Evolutionary conservation across 2,888 invertebrate genomes (phyloP).

Genomic region (Sphaerophoria taeniata): DNA sequence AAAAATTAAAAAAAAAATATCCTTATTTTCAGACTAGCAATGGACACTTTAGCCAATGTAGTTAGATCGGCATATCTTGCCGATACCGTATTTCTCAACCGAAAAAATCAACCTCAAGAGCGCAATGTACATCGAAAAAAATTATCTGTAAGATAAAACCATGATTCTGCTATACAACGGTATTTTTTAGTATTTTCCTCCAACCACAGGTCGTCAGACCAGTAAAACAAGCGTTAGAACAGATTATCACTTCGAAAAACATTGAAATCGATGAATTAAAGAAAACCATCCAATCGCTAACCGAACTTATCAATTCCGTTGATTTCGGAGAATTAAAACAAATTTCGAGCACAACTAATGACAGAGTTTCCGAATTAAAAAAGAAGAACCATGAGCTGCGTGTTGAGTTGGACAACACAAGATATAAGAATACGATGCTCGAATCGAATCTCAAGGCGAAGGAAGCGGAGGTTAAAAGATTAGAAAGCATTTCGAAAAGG

Average conservation of each 20-base stretch:
- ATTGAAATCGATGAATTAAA: constrained; percentile 79
- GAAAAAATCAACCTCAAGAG: constrained; percentile 69
- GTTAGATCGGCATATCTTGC: constrained; percentile 21
- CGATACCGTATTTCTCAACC: constrained; percentile 61
- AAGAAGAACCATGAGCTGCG: constrained; percentile 80
- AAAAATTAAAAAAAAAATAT: not conserved
- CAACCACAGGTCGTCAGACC: constrained; percentile 75
- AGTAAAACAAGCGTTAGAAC: constrained; percentile 77
- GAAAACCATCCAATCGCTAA: constrained; percentile 78
- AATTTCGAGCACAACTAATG: constrained; percentile 79
- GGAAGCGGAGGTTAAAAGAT: constrained; percentile 51
- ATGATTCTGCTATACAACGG: not conserved
- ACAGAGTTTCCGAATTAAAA: constrained; percentile 80
- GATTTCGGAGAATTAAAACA: constrained; percentile 80
- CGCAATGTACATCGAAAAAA: constrained; percentile 77
- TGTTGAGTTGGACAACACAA: constrained; percentile 78
- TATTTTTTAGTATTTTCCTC: not conserved
- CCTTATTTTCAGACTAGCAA: not conserved
- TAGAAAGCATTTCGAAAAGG: not conserved
- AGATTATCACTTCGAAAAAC: constrained; percentile 78
- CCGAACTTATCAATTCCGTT: constrained; percentile 80
- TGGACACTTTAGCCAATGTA: constrained; percentile 50
- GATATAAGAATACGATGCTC: constrained; percentile 77
- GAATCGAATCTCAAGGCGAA: constrained; percentile 77
- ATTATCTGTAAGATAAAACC: constrained; percentile 67